Evolutionary conservation across 2,888 invertebrate genomes (phyloP).

Genomic region (Malthinus flaveolus): DNA sequence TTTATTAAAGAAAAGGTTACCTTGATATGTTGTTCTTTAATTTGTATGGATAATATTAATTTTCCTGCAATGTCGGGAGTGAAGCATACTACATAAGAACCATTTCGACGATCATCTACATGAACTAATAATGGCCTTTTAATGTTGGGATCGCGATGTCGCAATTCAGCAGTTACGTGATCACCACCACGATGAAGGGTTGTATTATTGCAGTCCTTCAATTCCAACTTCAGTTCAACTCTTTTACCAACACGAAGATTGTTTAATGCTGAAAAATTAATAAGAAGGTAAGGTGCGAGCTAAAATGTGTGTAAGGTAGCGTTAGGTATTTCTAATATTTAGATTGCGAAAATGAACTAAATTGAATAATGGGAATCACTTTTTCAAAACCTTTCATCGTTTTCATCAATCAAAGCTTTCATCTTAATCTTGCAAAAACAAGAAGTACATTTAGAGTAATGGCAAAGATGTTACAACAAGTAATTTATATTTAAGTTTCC

Average conservation of each 20-base stretch:
- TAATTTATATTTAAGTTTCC: no score
- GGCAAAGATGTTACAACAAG: no score
- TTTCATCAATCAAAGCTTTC: no score
- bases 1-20: constrained; percentile 49
- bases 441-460: no score
- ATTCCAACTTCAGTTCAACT: constrained; percentile 63
- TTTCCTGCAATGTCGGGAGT: constrained; percentile 67
- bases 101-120: constrained; percentile 66
- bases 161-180: constrained; percentile 60
- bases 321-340: no score
- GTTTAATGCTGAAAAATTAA: constrained; percentile 54
- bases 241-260: constrained; percentile 66
- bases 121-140: constrained; percentile 55
- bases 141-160: constrained; percentile 57
- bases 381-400: no score
- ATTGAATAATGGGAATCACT: no score
- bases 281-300: not conserved
- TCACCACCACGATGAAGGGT: constrained; percentile 71
- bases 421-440: no score
- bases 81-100: constrained; percentile 64
- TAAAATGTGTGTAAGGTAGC: no score
- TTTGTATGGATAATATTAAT: constrained; percentile 62
- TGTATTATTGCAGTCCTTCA: constrained; percentile 65
- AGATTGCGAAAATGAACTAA: no score
- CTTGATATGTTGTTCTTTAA: constrained; percentile 69